phyloP scores from a whole-genome alignment of 2,113 vertebrate genomes.

The Nannobrachium achirus region DNA sequence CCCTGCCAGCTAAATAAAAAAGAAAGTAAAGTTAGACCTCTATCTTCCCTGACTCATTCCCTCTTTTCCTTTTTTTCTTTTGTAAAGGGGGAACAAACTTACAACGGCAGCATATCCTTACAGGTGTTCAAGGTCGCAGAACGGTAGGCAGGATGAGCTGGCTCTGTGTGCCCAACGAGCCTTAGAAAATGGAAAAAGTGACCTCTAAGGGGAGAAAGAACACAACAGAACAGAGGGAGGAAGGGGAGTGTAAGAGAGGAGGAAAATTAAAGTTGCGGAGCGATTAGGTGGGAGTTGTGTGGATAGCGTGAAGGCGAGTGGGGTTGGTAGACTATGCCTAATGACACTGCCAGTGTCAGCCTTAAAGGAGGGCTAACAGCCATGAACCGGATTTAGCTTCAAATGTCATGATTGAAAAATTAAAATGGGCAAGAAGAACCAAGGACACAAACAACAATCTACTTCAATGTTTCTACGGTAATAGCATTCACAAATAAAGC shows the following conservation, averaged over 20 bases:
- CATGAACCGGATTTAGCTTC: too few relatives aligned
- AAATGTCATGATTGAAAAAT: too few relatives aligned
- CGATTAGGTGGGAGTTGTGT: slow-evolving; percentile 39
- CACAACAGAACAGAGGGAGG: slow-evolving; percentile 21
- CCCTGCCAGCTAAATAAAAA: background rate
- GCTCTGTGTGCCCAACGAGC: slow-evolving; percentile 57
- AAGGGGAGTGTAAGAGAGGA: slow-evolving; percentile 8
- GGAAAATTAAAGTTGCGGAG: slow-evolving; percentile 37
- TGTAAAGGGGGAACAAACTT: slow-evolving; percentile 33
- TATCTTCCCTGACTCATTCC: background rate
- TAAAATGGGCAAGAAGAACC: too few relatives aligned
- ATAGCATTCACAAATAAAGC: background rate
- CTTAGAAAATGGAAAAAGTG: slow-evolving; percentile 57
- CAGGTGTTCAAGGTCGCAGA: slow-evolving; percentile 58
- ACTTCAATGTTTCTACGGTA: too few relatives aligned
- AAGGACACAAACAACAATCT: too few relatives aligned
- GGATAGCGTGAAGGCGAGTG: slow-evolving; percentile 28
- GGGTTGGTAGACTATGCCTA: slow-evolving; percentile 28
- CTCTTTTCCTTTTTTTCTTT: background rate
- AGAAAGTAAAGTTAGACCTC: background rate
- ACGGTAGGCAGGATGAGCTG: slow-evolving; percentile 44
- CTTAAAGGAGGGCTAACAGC: slow-evolving; percentile 1
- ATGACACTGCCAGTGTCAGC: slow-evolving; percentile 41
- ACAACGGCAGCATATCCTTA: slow-evolving; percentile 23
- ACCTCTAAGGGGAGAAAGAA: slow-evolving; percentile 55